A percentile compares a stretch with the other conserved stretches of the same genome.
These are phyloP conservation scores for Polyommatus iphigenia DNA, from an alignment of 2,888 invertebrate genomes.

Conservation along the genomic window DNA sequence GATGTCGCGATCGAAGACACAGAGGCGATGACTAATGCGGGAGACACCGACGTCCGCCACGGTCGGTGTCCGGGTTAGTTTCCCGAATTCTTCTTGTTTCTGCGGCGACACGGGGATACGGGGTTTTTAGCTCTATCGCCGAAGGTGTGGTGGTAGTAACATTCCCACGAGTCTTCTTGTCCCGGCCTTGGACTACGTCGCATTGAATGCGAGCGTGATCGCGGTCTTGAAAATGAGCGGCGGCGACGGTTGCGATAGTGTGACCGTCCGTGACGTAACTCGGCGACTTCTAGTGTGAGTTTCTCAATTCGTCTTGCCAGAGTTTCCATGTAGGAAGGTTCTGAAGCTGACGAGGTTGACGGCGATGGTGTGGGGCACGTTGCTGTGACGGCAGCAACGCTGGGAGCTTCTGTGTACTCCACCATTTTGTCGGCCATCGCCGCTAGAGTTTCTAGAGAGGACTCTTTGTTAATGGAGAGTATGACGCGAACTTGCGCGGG, in stretches of 20 bases:
- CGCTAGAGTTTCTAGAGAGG: conserved; percentile 26
- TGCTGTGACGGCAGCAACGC: background rate
- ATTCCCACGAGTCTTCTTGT: background rate
- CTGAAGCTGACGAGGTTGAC: background rate
- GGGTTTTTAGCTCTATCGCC: background rate
- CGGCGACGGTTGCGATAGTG: background rate
- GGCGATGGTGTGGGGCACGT: background rate
- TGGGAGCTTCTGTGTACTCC: background rate
- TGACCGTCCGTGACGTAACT: background rate
- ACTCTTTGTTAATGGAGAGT: conserved; percentile 32
- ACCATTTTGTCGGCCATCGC: background rate
- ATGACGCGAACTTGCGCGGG: conserved; percentile 32
- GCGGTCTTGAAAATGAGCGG: background rate
- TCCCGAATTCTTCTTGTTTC: background rate
- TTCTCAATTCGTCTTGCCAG: background rate
- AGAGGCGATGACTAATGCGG: too few relatives aligned
- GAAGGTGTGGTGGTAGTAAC: background rate
- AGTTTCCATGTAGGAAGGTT: background rate
- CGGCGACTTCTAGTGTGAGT: background rate
- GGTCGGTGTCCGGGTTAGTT: too few relatives aligned
- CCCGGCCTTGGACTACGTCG: background rate
- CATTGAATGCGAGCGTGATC: background rate
- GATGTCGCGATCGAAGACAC: too few relatives aligned
- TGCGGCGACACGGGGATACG: background rate
- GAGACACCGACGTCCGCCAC: too few relatives aligned